Conservation (phyloP, 1,140 invertebrate genomes). For the Atta cephalotes region DNA sequence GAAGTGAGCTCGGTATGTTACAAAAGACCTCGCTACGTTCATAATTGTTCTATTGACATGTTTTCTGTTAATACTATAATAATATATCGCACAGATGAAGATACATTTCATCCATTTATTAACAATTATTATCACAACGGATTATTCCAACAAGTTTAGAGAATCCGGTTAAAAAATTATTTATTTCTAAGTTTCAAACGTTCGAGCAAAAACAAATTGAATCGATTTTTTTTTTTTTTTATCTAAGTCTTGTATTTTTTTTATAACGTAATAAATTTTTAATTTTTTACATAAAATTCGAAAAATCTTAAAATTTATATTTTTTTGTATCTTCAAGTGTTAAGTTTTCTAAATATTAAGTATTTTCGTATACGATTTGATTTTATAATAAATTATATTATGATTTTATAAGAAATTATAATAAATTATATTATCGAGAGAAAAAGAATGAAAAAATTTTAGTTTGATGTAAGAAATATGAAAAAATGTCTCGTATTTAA, state of each 20-base stretch:
- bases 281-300: not conserved
- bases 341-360: not conserved
- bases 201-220: not conserved
- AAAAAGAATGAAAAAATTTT: not conserved
- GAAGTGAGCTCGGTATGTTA: conserved; percentile 5
- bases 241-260: not conserved
- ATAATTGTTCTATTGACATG: conserved; percentile 43
- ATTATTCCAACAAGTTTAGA: not conserved
- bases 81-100: not conserved
- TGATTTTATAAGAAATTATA: no score
- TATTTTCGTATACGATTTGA: not conserved
- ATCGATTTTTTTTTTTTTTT: not conserved
- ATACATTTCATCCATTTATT: not conserved
- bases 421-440: not conserved
- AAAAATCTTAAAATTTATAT: not conserved
- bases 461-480: not conserved
- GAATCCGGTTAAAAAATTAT: not conserved
- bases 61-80: conserved; percentile 23
- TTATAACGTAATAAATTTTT: not conserved
- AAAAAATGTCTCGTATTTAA: not conserved
- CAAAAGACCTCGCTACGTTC: conserved; percentile 32
- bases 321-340: not conserved
- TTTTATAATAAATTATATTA: not conserved
- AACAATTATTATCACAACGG: not conserved
- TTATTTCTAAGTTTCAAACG: not conserved